Evolutionary conservation across 1,140 invertebrate genomes (phyloP).

Genomic region (Apis florea): DNA sequence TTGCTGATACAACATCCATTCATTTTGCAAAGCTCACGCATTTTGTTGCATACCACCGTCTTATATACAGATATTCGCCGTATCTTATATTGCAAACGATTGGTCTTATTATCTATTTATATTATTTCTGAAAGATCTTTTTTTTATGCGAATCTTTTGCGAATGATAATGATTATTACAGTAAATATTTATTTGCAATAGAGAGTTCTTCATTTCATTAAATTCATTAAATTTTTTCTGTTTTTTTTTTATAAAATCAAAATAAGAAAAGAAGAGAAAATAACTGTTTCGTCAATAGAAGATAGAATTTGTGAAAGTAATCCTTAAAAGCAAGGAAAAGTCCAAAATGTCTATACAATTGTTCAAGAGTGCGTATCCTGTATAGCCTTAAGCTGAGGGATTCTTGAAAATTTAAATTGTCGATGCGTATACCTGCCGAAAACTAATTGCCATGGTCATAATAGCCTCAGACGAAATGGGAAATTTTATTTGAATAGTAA

Average conservation of each 20-base stretch:
- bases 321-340: background rate
- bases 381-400: background rate
- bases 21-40: constrained; percentile 68
- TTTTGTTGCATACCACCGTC: constrained; percentile 60
- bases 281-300: background rate
- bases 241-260: accelerated
- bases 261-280: constrained; percentile 1
- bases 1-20: constrained; percentile 69
- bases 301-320: constrained; percentile 6
- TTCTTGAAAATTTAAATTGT: background rate
- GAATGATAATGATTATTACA: background rate
- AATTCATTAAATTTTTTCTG: background rate
- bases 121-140: background rate
- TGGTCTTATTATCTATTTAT: background rate
- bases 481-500: background rate
- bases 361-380: background rate
- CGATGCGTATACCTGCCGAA: background rate
- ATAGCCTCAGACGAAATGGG: background rate
- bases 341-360: background rate
- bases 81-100: constrained; percentile 36
- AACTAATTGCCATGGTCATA: background rate
- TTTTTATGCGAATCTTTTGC: background rate
- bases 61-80: constrained; percentile 34
- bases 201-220: too few species aligned
- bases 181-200: background rate